phyloP scores from a whole-genome alignment of 2,113 vertebrate species.

The Aythya baeri region DNA sequence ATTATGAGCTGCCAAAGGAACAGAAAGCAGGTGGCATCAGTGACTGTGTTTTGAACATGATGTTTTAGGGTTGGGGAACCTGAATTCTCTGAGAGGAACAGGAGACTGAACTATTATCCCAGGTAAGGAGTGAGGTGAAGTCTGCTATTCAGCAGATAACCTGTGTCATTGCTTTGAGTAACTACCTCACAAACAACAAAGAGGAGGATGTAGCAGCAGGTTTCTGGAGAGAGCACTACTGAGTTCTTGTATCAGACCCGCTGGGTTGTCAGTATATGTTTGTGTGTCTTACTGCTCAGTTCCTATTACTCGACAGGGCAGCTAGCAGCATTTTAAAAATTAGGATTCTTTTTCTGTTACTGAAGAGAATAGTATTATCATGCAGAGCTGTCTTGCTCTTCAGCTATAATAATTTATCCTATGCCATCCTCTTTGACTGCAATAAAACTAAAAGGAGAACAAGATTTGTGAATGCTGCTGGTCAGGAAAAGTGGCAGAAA shows the following conservation, averaged over 20 bases:
- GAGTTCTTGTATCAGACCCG: neutral
- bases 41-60: neutral
- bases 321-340: slow-evolving; percentile 2
- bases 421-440: neutral
- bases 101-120: neutral
- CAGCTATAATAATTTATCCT: neutral
- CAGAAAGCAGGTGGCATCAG: neutral
- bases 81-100: neutral
- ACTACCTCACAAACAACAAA: neutral
- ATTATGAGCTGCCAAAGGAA: neutral
- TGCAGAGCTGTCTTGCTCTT: neutral
- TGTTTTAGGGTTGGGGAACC: neutral
- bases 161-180: neutral
- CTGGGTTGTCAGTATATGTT: neutral
- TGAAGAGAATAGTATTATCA: neutral
- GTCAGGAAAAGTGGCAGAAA: slow-evolving; percentile 21
- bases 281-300: neutral
- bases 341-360: neutral
- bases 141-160: neutral
- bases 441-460: slow-evolving; percentile 2
- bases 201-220: neutral
- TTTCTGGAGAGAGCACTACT: neutral
- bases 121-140: neutral
- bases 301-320: neutral
- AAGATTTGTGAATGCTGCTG: neutral